Evolutionary conservation across 1,140 invertebrate genomes (phyloP).

Genomic region (Sarcophaga peregrina): DNA sequence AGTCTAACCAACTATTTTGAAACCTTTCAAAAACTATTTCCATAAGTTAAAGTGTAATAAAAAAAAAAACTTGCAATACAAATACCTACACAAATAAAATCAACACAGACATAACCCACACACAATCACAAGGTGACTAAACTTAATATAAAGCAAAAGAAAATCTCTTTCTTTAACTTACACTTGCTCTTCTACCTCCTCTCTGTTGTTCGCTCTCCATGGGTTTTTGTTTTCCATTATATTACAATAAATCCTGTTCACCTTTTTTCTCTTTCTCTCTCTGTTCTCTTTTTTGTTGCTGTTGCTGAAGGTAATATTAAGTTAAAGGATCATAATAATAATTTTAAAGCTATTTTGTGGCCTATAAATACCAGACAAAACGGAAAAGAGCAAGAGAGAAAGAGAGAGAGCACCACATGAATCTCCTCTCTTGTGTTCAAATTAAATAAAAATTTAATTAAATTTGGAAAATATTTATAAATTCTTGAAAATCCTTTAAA

Average conservation of each 20-base stretch:
- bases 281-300: no score
- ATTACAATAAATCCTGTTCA: no score
- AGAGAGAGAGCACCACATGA: neutral
- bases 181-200: neutral
- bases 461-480: neutral
- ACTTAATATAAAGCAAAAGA: neutral
- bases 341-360: conserved; percentile 24
- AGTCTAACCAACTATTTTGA: neutral
- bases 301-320: neutral
- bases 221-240: no score
- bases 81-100: no score
- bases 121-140: no score
- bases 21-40: conserved; percentile 22
- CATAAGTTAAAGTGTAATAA: conserved; percentile 22
- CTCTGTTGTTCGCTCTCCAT: neutral
- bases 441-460: conserved; percentile 23
- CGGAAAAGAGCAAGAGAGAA: no score
- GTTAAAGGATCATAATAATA: conserved; percentile 20
- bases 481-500: conserved; percentile 5
- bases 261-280: no score
- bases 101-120: no score
- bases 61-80: neutral
- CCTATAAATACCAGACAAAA: no score
- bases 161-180: neutral
- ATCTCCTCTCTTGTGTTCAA: neutral